These are phyloP conservation scores for Sycophila sp. DNA, from an alignment of 1,140 invertebrate genomes.

Conservation along the genomic window DNA sequence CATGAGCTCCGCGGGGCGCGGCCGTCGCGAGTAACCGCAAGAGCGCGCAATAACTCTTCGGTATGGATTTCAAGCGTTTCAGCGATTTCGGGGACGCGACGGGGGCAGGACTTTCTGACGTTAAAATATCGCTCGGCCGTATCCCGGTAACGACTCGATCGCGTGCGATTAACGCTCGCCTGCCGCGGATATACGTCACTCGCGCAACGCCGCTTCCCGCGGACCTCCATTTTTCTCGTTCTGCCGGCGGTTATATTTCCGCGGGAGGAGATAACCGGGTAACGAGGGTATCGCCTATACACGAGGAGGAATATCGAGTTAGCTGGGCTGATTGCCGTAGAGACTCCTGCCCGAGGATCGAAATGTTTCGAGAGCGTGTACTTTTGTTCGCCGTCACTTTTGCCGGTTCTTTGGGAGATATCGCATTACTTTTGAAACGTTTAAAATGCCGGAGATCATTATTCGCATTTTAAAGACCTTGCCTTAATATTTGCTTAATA, in stretches of 20 bases:
- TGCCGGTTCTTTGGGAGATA: not conserved
- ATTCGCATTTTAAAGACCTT: not conserved
- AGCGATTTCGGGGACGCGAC: slow-evolving; percentile 46
- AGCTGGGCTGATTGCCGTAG: too few species aligned
- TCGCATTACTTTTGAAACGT: too few species aligned
- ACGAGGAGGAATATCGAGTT: not conserved
- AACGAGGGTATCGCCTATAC: slow-evolving; percentile 24
- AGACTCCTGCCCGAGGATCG: too few species aligned
- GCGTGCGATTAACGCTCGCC: slow-evolving; percentile 56
- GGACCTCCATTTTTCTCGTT: slow-evolving; percentile 33
- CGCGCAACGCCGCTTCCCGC: slow-evolving; percentile 20
- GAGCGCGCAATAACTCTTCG: slow-evolving; percentile 17
- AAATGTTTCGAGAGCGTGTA: too few species aligned
- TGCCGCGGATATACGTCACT: slow-evolving; percentile 42
- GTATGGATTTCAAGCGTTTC: slow-evolving; percentile 20
- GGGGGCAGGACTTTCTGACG: slow-evolving; percentile 40
- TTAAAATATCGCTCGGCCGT: slow-evolving; percentile 55
- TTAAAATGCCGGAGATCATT: too few species aligned
- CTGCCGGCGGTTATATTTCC: not conserved
- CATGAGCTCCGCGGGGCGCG: not conserved
- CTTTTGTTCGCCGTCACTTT: too few species aligned
- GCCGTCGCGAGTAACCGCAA: not conserved
- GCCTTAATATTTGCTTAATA: too few species aligned
- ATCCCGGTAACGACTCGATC: slow-evolving; percentile 57
- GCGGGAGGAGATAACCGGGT: slow-evolving; percentile 19